Evolutionary conservation across 2,797 vertebrate genomes (phyloP).

Genomic region (Ptychobarbus kaznakovi): DNA sequence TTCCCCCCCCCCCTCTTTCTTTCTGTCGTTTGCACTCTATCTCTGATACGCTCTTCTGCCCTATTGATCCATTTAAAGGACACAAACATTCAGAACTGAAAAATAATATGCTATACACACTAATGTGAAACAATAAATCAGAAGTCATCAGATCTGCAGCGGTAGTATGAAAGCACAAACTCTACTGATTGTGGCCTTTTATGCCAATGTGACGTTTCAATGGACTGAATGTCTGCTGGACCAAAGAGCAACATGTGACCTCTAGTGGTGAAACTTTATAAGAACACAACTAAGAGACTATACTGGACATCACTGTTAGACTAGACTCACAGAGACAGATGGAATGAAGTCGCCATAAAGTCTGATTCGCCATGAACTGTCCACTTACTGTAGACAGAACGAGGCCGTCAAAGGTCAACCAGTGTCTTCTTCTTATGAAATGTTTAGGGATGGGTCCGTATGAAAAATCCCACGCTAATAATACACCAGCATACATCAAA

Average conservation of each 20-base stretch:
- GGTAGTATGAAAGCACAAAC: background rate
- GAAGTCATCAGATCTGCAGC: background rate
- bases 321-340: background rate
- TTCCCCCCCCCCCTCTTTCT: background rate
- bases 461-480: background rate
- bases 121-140: background rate
- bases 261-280: slow-evolving; percentile 54
- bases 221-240: background rate
- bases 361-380: background rate
- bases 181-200: background rate
- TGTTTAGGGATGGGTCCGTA: too few relatives aligned
- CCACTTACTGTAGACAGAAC: background rate
- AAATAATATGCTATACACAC: slow-evolving; percentile 19
- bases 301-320: background rate
- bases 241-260: slow-evolving; percentile 47
- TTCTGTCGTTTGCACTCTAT: slow-evolving; percentile 23
- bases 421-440: background rate
- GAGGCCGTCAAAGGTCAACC: background rate
- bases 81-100: slow-evolving; percentile 20
- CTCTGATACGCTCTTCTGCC: background rate
- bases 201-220: background rate
- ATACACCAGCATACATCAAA: background rate
- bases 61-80: slow-evolving; percentile 1
- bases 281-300: background rate
- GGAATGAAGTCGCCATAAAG: background rate